Evolutionary conservation across 2,888 invertebrate genomes (phyloP).

Genomic region (Callimorpha dominula): DNA sequence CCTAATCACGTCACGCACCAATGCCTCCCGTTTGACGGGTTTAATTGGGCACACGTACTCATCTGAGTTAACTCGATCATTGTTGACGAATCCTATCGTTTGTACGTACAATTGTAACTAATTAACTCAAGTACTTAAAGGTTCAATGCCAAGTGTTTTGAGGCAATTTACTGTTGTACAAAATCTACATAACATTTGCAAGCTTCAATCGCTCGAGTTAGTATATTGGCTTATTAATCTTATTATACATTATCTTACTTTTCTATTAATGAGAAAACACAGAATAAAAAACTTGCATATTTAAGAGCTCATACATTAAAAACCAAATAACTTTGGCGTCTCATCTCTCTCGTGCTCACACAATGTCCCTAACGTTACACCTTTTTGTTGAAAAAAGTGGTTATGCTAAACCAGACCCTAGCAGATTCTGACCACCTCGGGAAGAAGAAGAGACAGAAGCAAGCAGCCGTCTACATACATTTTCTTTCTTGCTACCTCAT

Average conservation of each 20-base stretch:
- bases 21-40: slow-evolving; percentile 69
- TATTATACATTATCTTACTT: background rate
- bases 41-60: slow-evolving; percentile 75
- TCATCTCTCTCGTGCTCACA: too few relatives aligned
- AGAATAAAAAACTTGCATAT: background rate
- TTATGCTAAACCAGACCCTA: background rate
- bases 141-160: background rate
- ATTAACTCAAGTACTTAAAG: slow-evolving; percentile 1
- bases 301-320: background rate
- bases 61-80: slow-evolving; percentile 71
- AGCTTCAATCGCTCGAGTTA: background rate
- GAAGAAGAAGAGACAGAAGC: too few relatives aligned
- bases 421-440: too few relatives aligned
- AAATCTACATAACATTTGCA: background rate
- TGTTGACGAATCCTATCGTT: slow-evolving; percentile 55
- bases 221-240: background rate
- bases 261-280: background rate
- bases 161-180: background rate
- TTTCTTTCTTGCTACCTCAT: too few relatives aligned
- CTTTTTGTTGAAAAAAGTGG: too few relatives aligned
- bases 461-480: too few relatives aligned
- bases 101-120: slow-evolving; percentile 16
- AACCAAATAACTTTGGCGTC: background rate
- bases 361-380: background rate
- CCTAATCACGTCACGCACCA: slow-evolving; percentile 76